Evolutionary conservation across 2,797 vertebrate species (phyloP), one percentile per base, ranked within the genome.

Genomic region (Limnodromus scolopaceus): DNA sequence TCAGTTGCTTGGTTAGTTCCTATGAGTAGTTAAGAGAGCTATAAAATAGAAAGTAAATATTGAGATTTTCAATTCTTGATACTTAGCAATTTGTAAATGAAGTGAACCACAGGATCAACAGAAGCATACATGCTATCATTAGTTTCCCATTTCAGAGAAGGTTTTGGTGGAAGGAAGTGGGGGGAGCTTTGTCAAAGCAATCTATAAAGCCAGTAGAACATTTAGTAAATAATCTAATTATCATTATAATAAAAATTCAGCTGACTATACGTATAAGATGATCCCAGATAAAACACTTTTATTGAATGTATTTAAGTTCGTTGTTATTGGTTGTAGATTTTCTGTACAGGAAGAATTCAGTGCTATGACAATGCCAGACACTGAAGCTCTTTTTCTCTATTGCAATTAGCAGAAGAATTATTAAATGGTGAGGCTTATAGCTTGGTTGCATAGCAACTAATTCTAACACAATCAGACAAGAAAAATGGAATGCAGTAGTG

Each of bases 401-500:
- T 96, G 30, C 97, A 95, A 96, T 82, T 95, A 94, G 93, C 83
- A 68, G 86, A 84, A 92, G 85, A 76, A 77, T 94, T 94, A 98
- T 91, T 96, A 95, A 96, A 76, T 89, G 88, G 87, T 63, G 94
- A 91, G 92, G 93, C 74, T 97, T 65, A 91, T 80, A 85, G 85
- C 89, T 90, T 93, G 27, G 96, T 98, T 82, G 92, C 97, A 72
- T 98, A 97, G 98, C 98, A 98, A 98, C 96, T 66, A 32, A 45
- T 94, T 97, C 93, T 95, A 97, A 98, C 93, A 92, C 70, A 96
- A 96, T 66, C 80, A 96, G 93, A 81, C 93, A 94, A 84, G 96
- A 97, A 94, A 96, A 93, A 87, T 88, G 85, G 92, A 97, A 83
- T 86, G 71, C 39, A 86, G 9, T 86, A 80, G 83, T 34, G 41